Evolutionary conservation across 2,113 vertebrate species (phyloP), one percentile per base, ranked within the genome.

Genomic region (Scomber colias): DNA sequence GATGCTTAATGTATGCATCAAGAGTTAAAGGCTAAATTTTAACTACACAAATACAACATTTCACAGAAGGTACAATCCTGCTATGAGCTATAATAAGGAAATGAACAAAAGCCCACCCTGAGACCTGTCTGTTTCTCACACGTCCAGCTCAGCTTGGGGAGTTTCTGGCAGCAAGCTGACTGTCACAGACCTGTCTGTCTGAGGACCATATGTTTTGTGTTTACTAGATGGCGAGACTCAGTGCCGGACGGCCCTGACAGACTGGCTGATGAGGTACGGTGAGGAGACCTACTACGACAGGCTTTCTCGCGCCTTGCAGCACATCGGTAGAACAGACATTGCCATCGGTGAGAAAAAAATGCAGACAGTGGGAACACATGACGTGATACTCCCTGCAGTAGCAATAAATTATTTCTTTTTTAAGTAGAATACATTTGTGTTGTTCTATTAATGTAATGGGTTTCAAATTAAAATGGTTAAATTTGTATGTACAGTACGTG

Each of bases 291-390:
- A 93, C 90, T 92, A 90, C 27, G 92, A 95, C 91, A 92, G 90
- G 71, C 92, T 95, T 21, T 85, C 87, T 45, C 90, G 86, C 0
- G 89, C 91, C 85, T 79, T 95, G 85, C 93, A 92, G 80, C 87
- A 87, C 83, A 90, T 95, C 50, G 90, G 94, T 80, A 92, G 94
- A 79, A 90, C 83, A 44, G 95, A 95, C 85, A 86, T 95, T 4
- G 92, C 93, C 56, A 62, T 91, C 15, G 95, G 95, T 96, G 81
- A 94, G 93, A 27, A 19, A 40, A 40, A 74, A 49, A 61, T 0
- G 19, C 16, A 51, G 44, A 48, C 53, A 10, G 46, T 31, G 54
- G 64, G 19, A 72, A 66, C 3, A 15, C 27, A 5, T 49, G 31
- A 40, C 35, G 35, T 40, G 35, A 40, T 40, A 7, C 35, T 31